Conservation (phyloP, 2,888 invertebrate genomes). For the Reticulitermes lucifugus region DNA sequence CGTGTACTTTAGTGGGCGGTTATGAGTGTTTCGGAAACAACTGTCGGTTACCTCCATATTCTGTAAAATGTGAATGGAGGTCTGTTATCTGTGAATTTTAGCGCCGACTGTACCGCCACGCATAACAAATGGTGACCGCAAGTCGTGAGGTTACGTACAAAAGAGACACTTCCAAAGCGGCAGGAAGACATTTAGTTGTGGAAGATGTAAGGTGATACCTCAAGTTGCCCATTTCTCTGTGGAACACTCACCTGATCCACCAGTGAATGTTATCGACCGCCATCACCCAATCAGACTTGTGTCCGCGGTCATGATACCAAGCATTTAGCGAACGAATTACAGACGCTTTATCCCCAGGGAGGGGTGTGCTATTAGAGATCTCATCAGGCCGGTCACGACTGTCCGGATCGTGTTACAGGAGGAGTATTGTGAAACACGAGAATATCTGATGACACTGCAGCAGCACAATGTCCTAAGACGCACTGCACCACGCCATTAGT, state of each 20-base stretch:
- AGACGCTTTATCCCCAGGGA: background rate
- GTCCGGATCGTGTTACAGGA: background rate
- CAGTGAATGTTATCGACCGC: background rate
- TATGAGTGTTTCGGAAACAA: no score
- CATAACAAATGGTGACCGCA: background rate
- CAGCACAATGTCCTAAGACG: background rate
- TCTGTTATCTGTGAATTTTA: background rate
- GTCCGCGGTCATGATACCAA: background rate
- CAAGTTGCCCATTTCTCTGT: background rate
- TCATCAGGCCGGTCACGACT: conserved; percentile 14
- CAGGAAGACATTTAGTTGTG: conserved; percentile 13
- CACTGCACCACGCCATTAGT: no score
- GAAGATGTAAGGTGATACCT: conserved; percentile 11
- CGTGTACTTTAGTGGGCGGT: no score
- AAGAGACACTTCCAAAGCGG: background rate
- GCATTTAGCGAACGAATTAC: background rate
- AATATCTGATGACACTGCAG: conserved; percentile 15
- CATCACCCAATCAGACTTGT: background rate
- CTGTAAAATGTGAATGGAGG: no score
- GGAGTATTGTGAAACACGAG: background rate
- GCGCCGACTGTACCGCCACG: background rate
- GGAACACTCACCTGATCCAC: background rate
- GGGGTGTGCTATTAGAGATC: background rate
- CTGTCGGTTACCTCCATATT: no score
- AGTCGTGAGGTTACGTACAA: conserved; percentile 8